These are phyloP conservation scores for Balaeniceps rex DNA, from an alignment of 2,113 vertebrate species.

Conservation along the genomic window DNA sequence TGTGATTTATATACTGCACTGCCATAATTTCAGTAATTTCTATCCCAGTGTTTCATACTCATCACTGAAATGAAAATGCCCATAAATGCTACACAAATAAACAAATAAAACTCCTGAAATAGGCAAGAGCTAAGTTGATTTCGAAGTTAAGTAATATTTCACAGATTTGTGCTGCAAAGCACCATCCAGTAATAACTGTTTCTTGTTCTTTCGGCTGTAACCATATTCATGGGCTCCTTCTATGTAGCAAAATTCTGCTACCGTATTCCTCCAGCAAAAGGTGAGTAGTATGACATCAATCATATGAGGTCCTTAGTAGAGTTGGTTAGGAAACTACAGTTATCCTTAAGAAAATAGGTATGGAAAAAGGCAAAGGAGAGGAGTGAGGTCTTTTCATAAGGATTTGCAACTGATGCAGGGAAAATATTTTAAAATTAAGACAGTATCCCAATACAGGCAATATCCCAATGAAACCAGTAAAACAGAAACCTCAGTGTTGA, in stretches of 20 bases:
- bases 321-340: background rate
- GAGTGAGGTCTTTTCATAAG: background rate
- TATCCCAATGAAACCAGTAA: background rate
- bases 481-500: background rate
- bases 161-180: background rate
- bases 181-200: background rate
- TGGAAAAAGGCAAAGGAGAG: background rate
- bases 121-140: background rate
- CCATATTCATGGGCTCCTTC: background rate
- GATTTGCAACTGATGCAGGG: background rate
- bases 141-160: background rate
- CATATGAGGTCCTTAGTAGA: background rate
- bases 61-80: background rate
- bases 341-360: background rate
- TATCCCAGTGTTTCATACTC: background rate
- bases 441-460: background rate
- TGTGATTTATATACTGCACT: background rate
- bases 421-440: background rate
- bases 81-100: background rate
- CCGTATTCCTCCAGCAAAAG: background rate
- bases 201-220: background rate
- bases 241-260: background rate
- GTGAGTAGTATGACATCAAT: background rate
- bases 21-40: background rate
- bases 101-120: background rate